These are phyloP conservation scores for Anabas testudineus DNA, from an alignment of 2,797 vertebrate species.

Conservation along the genomic window DNA sequence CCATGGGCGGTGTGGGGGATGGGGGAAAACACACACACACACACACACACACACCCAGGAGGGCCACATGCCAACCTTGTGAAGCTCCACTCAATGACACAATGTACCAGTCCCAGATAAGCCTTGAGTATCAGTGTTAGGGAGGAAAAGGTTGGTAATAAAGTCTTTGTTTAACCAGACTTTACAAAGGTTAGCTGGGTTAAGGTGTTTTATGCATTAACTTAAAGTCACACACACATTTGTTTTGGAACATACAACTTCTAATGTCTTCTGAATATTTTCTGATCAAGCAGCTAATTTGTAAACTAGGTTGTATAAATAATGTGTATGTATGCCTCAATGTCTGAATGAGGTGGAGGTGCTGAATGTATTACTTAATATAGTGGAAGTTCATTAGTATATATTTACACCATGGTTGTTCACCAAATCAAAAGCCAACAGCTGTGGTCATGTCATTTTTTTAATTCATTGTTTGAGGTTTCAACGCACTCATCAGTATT, in stretches of 20 bases:
- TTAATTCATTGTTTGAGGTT: not conserved
- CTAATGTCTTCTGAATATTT: not conserved
- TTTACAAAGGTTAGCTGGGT: slow-evolving; percentile 23
- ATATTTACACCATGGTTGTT: not conserved
- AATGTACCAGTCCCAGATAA: slow-evolving; percentile 71
- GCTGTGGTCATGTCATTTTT: not conserved
- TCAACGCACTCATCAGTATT: not conserved
- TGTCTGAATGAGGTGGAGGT: not conserved
- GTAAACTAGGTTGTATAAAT: not conserved
- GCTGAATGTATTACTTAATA: not conserved
- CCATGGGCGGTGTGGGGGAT: slow-evolving; percentile 63
- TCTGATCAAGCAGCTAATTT: not conserved
- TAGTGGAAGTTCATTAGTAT: not conserved
- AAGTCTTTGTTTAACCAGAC: slow-evolving; percentile 7
- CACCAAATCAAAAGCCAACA: not conserved
- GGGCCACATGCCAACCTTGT: slow-evolving; percentile 75
- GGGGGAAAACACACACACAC: slow-evolving; percentile 46
- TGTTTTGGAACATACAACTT: not conserved
- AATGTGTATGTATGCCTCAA: not conserved
- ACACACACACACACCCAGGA: slow-evolving; percentile 41
- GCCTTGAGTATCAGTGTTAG: slow-evolving; percentile 45
- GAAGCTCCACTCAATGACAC: slow-evolving; percentile 75
- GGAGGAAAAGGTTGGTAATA: slow-evolving; percentile 33
- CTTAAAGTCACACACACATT: not conserved
- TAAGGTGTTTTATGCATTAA: not conserved